Evolutionary conservation across 2,113 vertebrate genomes (phyloP).

Genomic region (Tringa solitaria): DNA sequence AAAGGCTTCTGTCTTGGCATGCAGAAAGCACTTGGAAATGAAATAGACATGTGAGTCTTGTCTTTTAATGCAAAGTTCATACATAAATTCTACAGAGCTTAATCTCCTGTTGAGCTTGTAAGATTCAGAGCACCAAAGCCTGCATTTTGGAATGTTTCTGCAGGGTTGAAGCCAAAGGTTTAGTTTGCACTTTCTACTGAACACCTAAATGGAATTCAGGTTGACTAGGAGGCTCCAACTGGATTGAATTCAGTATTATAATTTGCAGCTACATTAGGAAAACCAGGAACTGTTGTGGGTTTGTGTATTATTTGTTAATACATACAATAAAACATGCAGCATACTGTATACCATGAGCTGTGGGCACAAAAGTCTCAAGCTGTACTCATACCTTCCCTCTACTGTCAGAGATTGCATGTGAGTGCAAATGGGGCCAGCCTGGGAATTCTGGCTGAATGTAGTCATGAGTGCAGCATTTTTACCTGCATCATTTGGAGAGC

Average conservation of each 20-base stretch:
- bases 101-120: background rate
- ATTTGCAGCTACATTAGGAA: background rate
- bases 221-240: background rate
- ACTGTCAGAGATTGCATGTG: rapidly evolving
- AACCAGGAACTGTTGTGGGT: background rate
- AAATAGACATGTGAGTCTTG: background rate
- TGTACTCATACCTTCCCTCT: background rate
- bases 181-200: background rate
- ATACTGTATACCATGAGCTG: background rate
- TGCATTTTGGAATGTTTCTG: background rate
- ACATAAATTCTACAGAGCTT: background rate
- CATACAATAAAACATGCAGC: background rate
- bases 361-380: background rate
- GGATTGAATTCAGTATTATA: background rate
- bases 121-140: background rate
- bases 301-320: background rate
- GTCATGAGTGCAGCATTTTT: background rate
- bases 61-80: background rate
- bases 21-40: background rate
- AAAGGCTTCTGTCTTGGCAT: background rate
- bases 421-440: too few relatives aligned
- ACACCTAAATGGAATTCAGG: background rate
- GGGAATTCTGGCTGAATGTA: background rate
- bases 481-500: rapidly evolving
- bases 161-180: background rate